These are phyloP conservation scores for Gila orcuttii DNA, from an alignment of 2,113 vertebrate species.

Conservation along the genomic window DNA sequence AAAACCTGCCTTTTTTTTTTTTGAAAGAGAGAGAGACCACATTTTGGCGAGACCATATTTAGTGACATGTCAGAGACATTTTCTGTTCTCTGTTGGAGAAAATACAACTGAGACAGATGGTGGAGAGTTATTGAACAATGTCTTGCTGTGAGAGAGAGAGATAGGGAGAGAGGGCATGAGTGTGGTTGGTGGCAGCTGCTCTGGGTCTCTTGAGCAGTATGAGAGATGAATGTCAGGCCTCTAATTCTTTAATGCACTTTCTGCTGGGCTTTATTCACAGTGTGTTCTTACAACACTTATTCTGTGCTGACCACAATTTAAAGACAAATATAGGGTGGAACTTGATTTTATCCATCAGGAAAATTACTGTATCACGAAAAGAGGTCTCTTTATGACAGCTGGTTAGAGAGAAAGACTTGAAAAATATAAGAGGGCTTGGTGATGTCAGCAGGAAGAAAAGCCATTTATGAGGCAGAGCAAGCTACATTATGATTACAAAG, in stretches of 20 bases:
- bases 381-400: not conserved
- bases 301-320: not conserved
- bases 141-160: not conserved
- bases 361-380: not conserved
- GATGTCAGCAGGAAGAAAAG: not conserved
- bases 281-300: not conserved
- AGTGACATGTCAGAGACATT: slow-evolving; percentile 8
- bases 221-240: not conserved
- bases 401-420: not conserved
- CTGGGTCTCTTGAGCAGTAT: slow-evolving; percentile 15
- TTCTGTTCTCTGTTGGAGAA: slow-evolving; percentile 23
- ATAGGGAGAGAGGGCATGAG: not conserved
- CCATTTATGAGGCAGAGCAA: not conserved
- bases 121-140: slow-evolving; percentile 2
- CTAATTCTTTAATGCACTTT: slow-evolving; percentile 22
- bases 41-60: slow-evolving; percentile 3
- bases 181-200: not conserved
- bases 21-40: too few relatives aligned
- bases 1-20: not conserved
- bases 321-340: not conserved
- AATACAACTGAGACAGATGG: not conserved
- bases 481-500: not conserved
- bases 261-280: not conserved
- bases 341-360: not conserved
- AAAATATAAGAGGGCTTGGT: not conserved